These are phyloP conservation scores for Eptesicus fuscus DNA, from an alignment of 2,113 vertebrate genomes.

Conservation along the genomic window DNA sequence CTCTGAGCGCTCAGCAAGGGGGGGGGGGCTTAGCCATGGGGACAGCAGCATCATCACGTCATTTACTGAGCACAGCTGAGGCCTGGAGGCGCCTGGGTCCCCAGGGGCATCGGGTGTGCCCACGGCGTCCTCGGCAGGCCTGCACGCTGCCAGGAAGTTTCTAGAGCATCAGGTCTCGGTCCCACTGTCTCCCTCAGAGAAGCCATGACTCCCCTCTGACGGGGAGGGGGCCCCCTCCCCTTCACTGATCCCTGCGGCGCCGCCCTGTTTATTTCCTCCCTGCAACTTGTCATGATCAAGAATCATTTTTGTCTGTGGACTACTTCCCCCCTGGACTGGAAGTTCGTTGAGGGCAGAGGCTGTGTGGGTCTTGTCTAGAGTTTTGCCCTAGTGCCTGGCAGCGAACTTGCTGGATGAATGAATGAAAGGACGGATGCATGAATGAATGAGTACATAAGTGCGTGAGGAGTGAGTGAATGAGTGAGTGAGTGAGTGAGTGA, in stretches of 20 bases:
- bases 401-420: not conserved
- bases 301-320: not conserved
- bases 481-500: not conserved
- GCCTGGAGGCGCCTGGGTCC: not conserved
- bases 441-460: not conserved
- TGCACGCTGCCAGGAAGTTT: not conserved
- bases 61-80: rapidly evolving
- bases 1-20: rapidly evolving
- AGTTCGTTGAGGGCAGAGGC: not conserved
- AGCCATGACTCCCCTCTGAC: no score
- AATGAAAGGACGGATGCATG: not conserved
- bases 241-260: not conserved
- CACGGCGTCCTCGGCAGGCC: not conserved
- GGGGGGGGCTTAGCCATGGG: rapidly evolving
- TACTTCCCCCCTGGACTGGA: not conserved
- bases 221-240: rapidly evolving
- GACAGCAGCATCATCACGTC: rapidly evolving
- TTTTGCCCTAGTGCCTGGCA: not conserved
- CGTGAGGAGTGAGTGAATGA: not conserved
- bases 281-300: rapidly evolving
- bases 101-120: not conserved
- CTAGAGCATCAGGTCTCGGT: not conserved
- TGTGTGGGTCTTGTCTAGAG: not conserved
- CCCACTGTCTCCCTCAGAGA: not conserved
- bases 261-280: rapidly evolving